These are phyloP conservation scores for Thoracochromis brauschi DNA, from an alignment of 2,113 vertebrate genomes.

Conservation along the genomic window DNA sequence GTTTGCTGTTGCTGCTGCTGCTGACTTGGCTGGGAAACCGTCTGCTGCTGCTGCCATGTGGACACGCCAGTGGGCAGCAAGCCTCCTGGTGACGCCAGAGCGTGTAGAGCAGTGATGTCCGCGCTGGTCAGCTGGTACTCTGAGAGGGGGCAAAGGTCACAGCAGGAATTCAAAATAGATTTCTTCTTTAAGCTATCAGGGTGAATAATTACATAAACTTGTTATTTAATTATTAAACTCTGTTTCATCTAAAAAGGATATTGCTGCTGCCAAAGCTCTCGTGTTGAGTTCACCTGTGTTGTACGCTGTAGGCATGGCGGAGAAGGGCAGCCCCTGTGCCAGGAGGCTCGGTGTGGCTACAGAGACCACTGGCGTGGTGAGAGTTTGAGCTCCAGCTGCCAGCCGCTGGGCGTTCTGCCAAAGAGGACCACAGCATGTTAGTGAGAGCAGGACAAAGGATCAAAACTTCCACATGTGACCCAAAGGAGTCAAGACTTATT, in stretches of 20 bases:
- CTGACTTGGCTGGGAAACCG: conserved; percentile 75
- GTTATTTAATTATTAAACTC: neutral
- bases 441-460: neutral
- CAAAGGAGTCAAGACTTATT: neutral
- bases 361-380: conserved; percentile 90
- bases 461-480: neutral
- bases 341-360: conserved; percentile 89
- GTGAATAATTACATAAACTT: neutral
- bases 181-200: neutral
- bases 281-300: conserved; percentile 66
- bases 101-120: conserved; percentile 88
- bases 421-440: neutral
- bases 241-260: neutral
- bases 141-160: conserved; percentile 43
- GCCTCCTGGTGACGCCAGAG: conserved; percentile 84
- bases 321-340: conserved; percentile 80
- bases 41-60: conserved; percentile 88
- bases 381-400: conserved; percentile 79
- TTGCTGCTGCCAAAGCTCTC: neutral
- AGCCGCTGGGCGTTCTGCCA: conserved; percentile 85
- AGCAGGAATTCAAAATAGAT: neutral
- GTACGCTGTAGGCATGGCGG: conserved; percentile 75
- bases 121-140: conserved; percentile 96
- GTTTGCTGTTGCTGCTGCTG: conserved; percentile 74
- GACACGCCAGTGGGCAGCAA: conserved; percentile 86